Conservation (phyloP, 2,888 invertebrate species). For the Zele albiditarsus region DNA sequence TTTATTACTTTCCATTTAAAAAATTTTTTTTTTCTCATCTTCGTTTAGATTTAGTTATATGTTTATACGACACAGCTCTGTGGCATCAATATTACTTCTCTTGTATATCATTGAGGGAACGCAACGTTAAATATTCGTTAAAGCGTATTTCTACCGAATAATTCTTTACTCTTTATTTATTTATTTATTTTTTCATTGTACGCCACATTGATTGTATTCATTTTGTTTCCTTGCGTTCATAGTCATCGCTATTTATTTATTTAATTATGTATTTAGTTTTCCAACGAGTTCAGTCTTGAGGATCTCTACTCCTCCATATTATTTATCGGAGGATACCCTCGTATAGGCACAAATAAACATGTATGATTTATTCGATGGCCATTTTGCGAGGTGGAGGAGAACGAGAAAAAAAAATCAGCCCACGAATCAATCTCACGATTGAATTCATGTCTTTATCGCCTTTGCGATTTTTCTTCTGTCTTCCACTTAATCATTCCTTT, state of each 20-base stretch:
- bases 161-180: background rate
- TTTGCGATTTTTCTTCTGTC: background rate
- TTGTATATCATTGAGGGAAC: background rate
- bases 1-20: background rate
- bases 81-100: background rate
- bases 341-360: slow-evolving; percentile 31
- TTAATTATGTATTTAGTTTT: slow-evolving; percentile 47
- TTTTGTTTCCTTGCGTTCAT: background rate
- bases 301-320: slow-evolving; percentile 52
- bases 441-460: background rate
- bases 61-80: background rate
- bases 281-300: slow-evolving; percentile 68
- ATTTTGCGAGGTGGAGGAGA: slow-evolving; percentile 50
- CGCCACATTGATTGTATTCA: background rate
- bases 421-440: background rate
- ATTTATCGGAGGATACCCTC: slow-evolving; percentile 31
- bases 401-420: slow-evolving; percentile 22
- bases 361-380: slow-evolving; percentile 45
- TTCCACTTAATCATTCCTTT: background rate
- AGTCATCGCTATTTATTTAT: slow-evolving; percentile 24
- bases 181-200: background rate
- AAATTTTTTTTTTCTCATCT: background rate
- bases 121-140: background rate
- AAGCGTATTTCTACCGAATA: background rate
- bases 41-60: background rate